Base-by-base conservation (phyloP, 1,140 invertebrate genomes). In the Vollenhovia emeryi region DNA sequence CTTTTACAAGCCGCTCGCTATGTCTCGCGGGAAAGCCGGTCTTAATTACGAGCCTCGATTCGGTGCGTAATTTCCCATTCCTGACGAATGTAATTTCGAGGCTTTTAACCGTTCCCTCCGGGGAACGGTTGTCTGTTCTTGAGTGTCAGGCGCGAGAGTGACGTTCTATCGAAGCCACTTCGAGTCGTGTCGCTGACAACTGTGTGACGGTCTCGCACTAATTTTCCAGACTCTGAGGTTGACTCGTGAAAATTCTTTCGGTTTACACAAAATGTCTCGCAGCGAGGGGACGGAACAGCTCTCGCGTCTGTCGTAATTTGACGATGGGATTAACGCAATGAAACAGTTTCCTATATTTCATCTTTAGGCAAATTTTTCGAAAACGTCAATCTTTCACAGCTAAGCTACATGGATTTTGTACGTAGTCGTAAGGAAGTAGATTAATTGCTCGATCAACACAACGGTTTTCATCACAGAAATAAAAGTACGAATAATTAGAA, bases 51-150 rank as follows among this genome's bases (percentile, higher is more conserved):
- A 69, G 11, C 43, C 36, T 55, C 76, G 15, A 80, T 69, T 40
- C 64, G 48, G 15, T 43, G 60, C 21, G 2, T 79, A 79, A 79
- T 43, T 79, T 52, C 13, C 30, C 36, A 68, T 43, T 45, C 18
- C 66, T 15, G 48, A 13, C 15, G 21, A 69, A 30, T 18, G 76
- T 80, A 80, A 80, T 80, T 80, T 71, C 64, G 36, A 71, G 27
- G 50, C 33, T 80, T 50, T 80, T 57, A 80, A 43, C 24, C 18
- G 18, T 55, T 57, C 40, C 33, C 21, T 24, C 50, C 18, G 18
- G 27, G 6, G n/a, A n/a, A n/a, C n/a, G n/a, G 33, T 48, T n/a
- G 48, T 21, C 33, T 68, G 21, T 52, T 64, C 60, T 40, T 21
- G 40, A 60, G 2, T 8, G 27, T 62, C 24, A 24, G 7, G 13